Percentiles rank a stretch among this genome's conserved stretches.
These are phyloP conservation scores for Armadillidium nasatum DNA, from an alignment of 1,140 invertebrate species.

Conservation along the genomic window DNA sequence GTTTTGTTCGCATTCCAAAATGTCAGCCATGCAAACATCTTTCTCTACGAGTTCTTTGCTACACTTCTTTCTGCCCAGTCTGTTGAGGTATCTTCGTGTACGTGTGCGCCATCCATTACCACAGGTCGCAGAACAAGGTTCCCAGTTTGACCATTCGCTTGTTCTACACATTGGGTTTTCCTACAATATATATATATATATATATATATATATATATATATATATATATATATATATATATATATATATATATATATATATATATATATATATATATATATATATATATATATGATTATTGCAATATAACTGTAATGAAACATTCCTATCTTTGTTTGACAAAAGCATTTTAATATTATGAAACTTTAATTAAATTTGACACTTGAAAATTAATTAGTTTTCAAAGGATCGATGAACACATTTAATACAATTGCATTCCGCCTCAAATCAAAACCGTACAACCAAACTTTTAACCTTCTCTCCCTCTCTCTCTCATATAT, in stretches of 20 bases:
- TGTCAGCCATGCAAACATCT: conserved; percentile 62
- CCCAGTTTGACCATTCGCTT: conserved; percentile 58
- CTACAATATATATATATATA: conserved; percentile 16
- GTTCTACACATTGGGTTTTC: conserved; percentile 51
- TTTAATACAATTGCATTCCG: no score
- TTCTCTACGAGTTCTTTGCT: conserved; percentile 72
- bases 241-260: not conserved
- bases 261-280: not conserved
- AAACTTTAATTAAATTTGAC: no score
- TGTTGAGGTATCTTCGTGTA: conserved; percentile 53
- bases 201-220: conserved; percentile 16
- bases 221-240: conserved; percentile 10
- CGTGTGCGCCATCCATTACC: conserved; percentile 55
- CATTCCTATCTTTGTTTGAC: no score
- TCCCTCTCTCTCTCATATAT: no score
- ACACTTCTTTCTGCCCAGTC: conserved; percentile 53
- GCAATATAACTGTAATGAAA: no score
- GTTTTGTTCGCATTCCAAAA: conserved; percentile 37
- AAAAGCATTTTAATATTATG: no score
- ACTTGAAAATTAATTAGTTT: no score
- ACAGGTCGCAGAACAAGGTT: conserved; percentile 57
- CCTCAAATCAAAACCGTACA: no score
- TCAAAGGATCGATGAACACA: no score
- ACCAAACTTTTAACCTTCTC: no score
- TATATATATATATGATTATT: not conserved